Conservation (phyloP, 2,113 vertebrate genomes). For the Ceuthmochares aereus region DNA sequence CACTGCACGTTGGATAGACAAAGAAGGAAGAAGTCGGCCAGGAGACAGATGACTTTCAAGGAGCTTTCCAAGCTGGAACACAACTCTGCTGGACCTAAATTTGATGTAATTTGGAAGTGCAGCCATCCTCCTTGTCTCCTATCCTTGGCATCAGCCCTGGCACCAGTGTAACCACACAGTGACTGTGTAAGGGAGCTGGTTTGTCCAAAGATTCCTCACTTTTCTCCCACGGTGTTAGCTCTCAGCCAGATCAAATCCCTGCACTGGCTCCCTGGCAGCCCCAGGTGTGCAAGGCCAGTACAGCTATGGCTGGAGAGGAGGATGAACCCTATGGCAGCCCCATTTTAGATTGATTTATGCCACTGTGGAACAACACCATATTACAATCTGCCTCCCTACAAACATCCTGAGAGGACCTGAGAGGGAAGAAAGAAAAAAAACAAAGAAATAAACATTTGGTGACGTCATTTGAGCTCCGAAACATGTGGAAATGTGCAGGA, state of each 20-base stretch:
- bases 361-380: background rate
- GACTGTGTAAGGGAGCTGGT: background rate
- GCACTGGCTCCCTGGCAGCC: background rate
- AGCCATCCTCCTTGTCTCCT: background rate
- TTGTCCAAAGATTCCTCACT: background rate
- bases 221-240: background rate
- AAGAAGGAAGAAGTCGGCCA: background rate
- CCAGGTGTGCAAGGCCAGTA: background rate
- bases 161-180: background rate
- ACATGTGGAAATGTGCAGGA: background rate
- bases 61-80: background rate
- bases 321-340: background rate
- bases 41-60: background rate
- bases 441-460: background rate
- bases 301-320: background rate
- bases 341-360: background rate
- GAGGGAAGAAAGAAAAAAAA: background rate
- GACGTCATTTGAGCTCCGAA: background rate
- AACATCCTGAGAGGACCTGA: background rate
- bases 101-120: background rate
- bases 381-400: background rate
- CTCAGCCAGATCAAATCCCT: background rate
- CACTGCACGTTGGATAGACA: background rate
- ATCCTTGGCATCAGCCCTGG: background rate
- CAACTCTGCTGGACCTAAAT: background rate